These are phyloP conservation scores for Leucania comma DNA, from an alignment of 2,888 invertebrate species.

Conservation along the genomic window DNA sequence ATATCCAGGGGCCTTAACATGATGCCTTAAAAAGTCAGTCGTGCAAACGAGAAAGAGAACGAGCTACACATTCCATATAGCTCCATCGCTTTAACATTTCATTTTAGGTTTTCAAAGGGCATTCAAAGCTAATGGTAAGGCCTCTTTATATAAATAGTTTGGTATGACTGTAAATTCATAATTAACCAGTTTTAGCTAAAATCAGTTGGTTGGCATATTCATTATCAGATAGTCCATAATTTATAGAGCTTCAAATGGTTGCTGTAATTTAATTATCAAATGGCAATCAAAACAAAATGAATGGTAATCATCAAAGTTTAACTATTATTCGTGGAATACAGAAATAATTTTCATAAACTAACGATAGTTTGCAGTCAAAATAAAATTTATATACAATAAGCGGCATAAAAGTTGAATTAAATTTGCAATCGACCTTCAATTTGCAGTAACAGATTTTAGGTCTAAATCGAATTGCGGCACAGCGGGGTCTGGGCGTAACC, in stretches of 20 bases:
- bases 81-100: no score
- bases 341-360: constrained; percentile 13
- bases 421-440: no score
- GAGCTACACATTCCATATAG: no score
- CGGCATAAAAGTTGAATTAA: no score
- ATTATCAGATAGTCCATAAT: constrained; percentile 31
- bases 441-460: no score
- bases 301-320: constrained; percentile 21
- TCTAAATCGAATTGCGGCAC: no score
- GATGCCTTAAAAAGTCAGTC: no score
- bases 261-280: constrained; percentile 31
- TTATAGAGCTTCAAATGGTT: constrained; percentile 23
- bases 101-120: no score
- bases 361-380: not conserved
- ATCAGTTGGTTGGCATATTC: constrained; percentile 34
- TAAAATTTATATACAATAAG: not conserved
- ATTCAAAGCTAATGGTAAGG: no score
- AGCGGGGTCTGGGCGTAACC: no score
- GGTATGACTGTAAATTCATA: constrained; percentile 38
- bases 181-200: not conserved
- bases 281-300: constrained; percentile 13
- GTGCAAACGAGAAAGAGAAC: no score
- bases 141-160: not conserved
- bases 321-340: constrained; percentile 6
- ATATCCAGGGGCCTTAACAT: no score